A percentile compares a stretch with the other conserved stretches of the same genome.
These are phyloP conservation scores for Baronia brevicornis DNA, from an alignment of 2,888 invertebrate species.

Conservation along the genomic window DNA sequence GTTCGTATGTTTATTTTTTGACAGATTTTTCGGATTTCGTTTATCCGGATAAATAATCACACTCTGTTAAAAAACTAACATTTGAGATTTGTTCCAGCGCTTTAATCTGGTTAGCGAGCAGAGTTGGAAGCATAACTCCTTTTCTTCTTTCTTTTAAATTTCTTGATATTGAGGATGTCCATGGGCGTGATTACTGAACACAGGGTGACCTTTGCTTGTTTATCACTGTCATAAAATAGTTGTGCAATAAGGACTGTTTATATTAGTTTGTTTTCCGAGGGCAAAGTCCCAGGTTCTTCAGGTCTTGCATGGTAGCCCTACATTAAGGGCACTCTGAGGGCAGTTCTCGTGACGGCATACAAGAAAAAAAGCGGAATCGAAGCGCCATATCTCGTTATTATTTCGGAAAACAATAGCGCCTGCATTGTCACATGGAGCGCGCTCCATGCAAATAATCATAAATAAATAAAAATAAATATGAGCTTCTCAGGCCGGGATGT, in stretches of 20 bases:
- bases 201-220: too few species aligned
- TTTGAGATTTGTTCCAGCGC: too few species aligned
- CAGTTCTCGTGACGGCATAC: conserved; percentile 47
- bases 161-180: too few species aligned
- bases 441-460: conserved; percentile 72
- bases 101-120: too few species aligned
- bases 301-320: conserved; percentile 9
- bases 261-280: too few species aligned
- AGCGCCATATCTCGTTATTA: conserved; percentile 72
- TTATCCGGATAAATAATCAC: too few species aligned
- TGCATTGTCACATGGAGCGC: conserved; percentile 65
- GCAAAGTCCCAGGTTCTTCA: conserved; percentile 1
- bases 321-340: conserved; percentile 24
- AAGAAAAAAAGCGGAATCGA: conserved; percentile 41
- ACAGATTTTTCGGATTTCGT: conserved; percentile 1
- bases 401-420: conserved; percentile 70
- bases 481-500: conserved; percentile 46
- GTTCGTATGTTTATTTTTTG: neutral
- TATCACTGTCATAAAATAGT: too few species aligned
- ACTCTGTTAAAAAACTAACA: too few species aligned
- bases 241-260: too few species aligned
- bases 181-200: too few species aligned
- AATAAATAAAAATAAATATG: conserved; percentile 75
- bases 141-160: too few species aligned
- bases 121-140: too few species aligned